A percentile compares a stretch with the other conserved stretches of the same genome.
Evolutionary conservation across 2,888 invertebrate genomes (phyloP).

Genomic region (Notocelia uddmanniana): DNA sequence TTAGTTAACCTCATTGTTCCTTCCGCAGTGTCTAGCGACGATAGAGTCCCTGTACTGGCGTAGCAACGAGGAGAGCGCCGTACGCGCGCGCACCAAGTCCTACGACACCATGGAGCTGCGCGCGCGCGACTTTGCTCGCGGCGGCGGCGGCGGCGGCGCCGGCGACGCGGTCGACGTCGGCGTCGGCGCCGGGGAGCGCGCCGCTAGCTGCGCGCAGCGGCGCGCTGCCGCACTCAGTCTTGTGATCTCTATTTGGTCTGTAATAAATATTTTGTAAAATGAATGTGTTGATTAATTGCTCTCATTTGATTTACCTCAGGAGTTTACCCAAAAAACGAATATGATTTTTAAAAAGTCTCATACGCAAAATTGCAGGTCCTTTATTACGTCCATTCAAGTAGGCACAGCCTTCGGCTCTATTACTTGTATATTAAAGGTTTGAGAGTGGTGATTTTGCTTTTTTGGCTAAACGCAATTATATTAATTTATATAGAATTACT

Average conservation of each 20-base stretch:
- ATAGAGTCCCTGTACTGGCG: slow-evolving; percentile 62
- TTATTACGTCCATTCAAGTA: too few species aligned
- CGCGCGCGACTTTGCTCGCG: slow-evolving; percentile 6
- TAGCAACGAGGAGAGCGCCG: slow-evolving; percentile 61
- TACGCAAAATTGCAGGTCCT: too few species aligned
- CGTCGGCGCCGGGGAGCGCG: not conserved
- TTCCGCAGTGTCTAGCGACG: slow-evolving; percentile 67
- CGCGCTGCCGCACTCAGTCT: not conserved
- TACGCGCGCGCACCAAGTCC: slow-evolving; percentile 49
- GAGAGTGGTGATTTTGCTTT: too few species aligned
- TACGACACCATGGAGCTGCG: slow-evolving; percentile 45
- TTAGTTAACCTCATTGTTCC: slow-evolving; percentile 1
- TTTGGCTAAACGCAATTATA: too few species aligned
- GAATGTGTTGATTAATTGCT: not conserved
- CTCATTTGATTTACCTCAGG: not conserved
- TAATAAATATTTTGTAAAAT: slow-evolving; percentile 27
- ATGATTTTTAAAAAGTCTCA: too few species aligned
- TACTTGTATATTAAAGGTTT: too few species aligned
- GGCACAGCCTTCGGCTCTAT: too few species aligned
- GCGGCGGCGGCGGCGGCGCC: slow-evolving; percentile 2
- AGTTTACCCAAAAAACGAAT: too few species aligned
- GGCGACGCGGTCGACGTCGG: too few species aligned
- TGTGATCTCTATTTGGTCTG: slow-evolving; percentile 18
- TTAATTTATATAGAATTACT: too few species aligned
- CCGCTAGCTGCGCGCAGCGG: not conserved